These are phyloP conservation scores for Nothobranchius kuhntae DNA, from an alignment of 2,113 vertebrate species.

Conservation along the genomic window DNA sequence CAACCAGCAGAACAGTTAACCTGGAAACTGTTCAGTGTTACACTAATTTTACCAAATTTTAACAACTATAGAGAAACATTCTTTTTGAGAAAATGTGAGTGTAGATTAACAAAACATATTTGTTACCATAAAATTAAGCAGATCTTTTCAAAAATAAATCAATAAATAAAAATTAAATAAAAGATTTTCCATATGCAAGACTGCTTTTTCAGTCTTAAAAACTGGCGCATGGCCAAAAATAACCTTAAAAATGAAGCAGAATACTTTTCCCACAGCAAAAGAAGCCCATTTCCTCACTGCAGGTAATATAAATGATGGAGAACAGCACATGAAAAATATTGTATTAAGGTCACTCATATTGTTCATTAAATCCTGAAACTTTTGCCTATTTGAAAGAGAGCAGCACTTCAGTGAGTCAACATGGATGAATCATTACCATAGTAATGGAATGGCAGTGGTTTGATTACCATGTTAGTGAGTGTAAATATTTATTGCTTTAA, in stretches of 20 bases:
- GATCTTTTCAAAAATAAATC: no score
- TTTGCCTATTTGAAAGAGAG: conserved; percentile 28
- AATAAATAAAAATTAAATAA: no score
- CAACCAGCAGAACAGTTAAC: no score
- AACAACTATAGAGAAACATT: no score
- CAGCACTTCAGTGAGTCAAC: conserved; percentile 35
- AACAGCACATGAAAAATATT: background rate
- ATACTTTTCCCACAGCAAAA: background rate
- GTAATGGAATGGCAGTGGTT: conserved; percentile 52
- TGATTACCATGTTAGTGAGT: conserved; percentile 52
- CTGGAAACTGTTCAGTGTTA: no score
- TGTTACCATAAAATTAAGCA: no score
- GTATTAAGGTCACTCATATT: background rate
- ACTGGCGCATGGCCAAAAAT: background rate
- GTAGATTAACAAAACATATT: no score
- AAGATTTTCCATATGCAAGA: background rate
- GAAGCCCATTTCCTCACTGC: background rate
- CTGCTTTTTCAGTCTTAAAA: conserved; percentile 6
- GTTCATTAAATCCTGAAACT: conserved; percentile 22
- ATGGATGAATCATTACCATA: conserved; percentile 59
- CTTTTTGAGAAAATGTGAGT: no score
- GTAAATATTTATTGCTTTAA: conserved; percentile 65
- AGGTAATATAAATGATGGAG: background rate
- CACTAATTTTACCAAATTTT: no score
- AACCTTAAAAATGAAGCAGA: background rate